Base-by-base conservation (phyloP, 2,797 vertebrate species). In the Microctenopoma steveboyesi region DNA sequence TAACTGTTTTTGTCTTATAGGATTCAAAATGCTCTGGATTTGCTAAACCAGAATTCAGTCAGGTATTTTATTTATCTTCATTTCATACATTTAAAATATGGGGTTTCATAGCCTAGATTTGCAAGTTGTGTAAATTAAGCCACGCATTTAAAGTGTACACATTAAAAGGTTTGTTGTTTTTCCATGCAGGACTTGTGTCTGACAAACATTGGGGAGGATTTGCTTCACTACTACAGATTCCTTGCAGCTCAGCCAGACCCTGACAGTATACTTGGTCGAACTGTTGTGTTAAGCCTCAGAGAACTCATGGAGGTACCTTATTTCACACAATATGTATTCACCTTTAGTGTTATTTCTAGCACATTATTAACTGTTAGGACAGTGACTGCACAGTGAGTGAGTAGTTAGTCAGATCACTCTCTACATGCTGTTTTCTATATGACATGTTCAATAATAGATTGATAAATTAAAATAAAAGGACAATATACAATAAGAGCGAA, bases 241-340 rank as follows among this genome's bases (percentile, higher is more conserved):
- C 81, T 94, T 0, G 33, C 57, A 28, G 65, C 69, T 33, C 86
- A 90, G 51, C 72, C 58, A 0, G 80, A 88, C 47, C 50, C 73
- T n/a, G 46, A 87, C 1, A 37, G 12, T 16, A 28, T 64, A n/a
- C 76, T 87, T 8, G 42, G 30, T 3, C 35, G 49, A 5, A 73
- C 68, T 10, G 64, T 92, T 53, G 72, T 92, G 16, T 28, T 5
- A 39, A 83, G 69, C 37, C 87, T 93, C 63, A 73, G 58, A 63
- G 69, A 91, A 12, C 57, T 95, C 49, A 81, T 91, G 79, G 64
- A 89, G 90, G 93, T 94, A 74, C 64, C 15, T 72, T 1, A 54
- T 42, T 46, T 25, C 14, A 62, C 37, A 55, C 13, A 63, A 12
- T 30, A 8, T 16, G 40, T 39, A 27, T 12, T 42, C 1, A 45